phyloP scores from a whole-genome alignment of 2,113 vertebrate species.

The Vanacampus margaritifer region DNA sequence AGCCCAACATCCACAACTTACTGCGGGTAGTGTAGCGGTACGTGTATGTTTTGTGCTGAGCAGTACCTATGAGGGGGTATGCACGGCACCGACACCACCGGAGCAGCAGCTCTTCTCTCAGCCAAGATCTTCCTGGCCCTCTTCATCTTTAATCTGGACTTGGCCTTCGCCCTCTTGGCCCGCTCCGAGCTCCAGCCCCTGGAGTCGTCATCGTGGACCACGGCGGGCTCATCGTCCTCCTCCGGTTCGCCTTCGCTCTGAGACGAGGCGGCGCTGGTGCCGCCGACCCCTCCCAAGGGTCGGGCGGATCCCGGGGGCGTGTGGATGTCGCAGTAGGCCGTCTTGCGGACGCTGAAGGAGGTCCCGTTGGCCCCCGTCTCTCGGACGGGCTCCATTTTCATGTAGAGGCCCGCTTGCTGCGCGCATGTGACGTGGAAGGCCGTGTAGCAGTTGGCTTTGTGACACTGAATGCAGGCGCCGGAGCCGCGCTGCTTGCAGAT shows the following conservation, averaged over 20 bases:
- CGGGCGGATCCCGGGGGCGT: slow-evolving; percentile 88
- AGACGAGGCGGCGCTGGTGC: slow-evolving; percentile 76
- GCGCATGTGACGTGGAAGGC: slow-evolving; percentile 98
- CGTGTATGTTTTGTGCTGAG: not conserved
- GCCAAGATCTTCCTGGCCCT: slow-evolving; percentile 94
- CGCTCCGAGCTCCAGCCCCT: slow-evolving; percentile 96
- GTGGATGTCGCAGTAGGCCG: slow-evolving; percentile 97
- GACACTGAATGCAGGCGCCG: slow-evolving; percentile 96
- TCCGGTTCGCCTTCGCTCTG: slow-evolving; percentile 93
- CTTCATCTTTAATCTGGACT: slow-evolving; percentile 98
- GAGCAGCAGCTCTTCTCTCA: slow-evolving; percentile 91
- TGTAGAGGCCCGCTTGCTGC: slow-evolving; percentile 97
- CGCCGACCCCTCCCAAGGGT: slow-evolving; percentile 67
- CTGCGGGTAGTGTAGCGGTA: no score
- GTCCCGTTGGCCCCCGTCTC: slow-evolving; percentile 95
- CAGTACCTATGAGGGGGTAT: slow-evolving; percentile 91
- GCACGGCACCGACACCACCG: slow-evolving; percentile 94
- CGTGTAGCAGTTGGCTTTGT: slow-evolving; percentile 99
- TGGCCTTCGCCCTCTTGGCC: slow-evolving; percentile 95
- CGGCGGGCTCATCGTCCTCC: slow-evolving; percentile 89
- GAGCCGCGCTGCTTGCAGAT: slow-evolving; percentile 98
- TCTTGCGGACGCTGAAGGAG: slow-evolving; percentile 96
- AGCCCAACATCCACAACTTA: not conserved
- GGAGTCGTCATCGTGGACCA: slow-evolving; percentile 89
- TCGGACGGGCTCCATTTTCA: slow-evolving; percentile 98